Percentiles rank a stretch among this genome's conserved stretches.
These are phyloP conservation scores for Rhyacichthys aspro DNA, from an alignment of 2,797 vertebrate genomes.

Conservation along the genomic window DNA sequence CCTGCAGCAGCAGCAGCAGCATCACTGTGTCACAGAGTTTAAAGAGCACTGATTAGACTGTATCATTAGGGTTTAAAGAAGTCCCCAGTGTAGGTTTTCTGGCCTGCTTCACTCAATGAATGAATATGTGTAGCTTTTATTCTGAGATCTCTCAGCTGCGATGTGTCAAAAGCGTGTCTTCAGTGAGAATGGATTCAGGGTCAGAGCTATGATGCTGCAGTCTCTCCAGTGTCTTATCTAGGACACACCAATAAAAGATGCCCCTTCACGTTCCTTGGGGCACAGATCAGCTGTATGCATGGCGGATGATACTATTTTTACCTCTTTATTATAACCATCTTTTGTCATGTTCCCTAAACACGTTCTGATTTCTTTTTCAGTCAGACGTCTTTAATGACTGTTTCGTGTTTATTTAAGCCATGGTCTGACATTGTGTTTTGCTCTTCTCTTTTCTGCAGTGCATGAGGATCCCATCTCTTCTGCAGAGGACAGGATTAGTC, in stretches of 20 bases:
- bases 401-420: constrained; percentile 7
- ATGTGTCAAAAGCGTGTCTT: constrained; percentile 32
- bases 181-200: constrained; percentile 38
- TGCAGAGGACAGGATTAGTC: constrained; percentile 76
- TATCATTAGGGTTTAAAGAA: constrained; percentile 26
- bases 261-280: constrained; percentile 48
- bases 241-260: constrained; percentile 58
- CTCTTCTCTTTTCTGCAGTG: constrained; percentile 77
- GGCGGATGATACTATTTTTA: constrained; percentile 59
- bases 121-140: constrained; percentile 9
- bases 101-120: constrained; percentile 3
- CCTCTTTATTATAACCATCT: constrained; percentile 56
- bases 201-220: constrained; percentile 36
- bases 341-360: constrained; percentile 30
- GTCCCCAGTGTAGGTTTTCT: constrained; percentile 13
- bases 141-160: constrained; percentile 16
- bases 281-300: constrained; percentile 34
- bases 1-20: constrained; percentile 21
- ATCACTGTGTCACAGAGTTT: background rate
- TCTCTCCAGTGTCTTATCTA: constrained; percentile 61
- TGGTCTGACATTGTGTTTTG: constrained; percentile 26
- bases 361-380: background rate
- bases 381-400: background rate
- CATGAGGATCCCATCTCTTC: constrained; percentile 81
- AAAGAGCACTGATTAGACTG: constrained; percentile 24